A percentile compares a stretch with the other conserved stretches of the same genome.
phyloP scores from a whole-genome alignment of 2,888 invertebrate species.

The Meandrusa payeni region DNA sequence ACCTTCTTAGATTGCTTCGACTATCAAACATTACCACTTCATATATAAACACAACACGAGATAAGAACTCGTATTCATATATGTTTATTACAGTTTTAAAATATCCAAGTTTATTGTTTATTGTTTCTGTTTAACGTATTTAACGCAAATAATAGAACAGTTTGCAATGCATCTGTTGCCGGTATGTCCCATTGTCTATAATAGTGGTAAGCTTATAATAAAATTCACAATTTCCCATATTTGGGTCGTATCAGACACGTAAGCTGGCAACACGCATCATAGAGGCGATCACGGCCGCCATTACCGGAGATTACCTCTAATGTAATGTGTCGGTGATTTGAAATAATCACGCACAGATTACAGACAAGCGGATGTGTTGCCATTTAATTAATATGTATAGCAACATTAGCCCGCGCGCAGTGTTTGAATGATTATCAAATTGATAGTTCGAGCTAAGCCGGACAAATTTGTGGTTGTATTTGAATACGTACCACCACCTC shows the following conservation, averaged over 20 bases:
- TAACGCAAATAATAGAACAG: too few species aligned
- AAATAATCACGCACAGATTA: conserved; percentile 76
- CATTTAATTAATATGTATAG: conserved; percentile 61
- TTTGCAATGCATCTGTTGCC: neutral
- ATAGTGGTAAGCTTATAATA: conserved; percentile 7
- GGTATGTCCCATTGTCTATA: conserved; percentile 7
- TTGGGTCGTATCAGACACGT: conserved; percentile 27
- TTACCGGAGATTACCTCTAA: conserved; percentile 73
- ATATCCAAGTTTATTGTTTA: too few species aligned
- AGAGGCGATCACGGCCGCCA: conserved; percentile 52
- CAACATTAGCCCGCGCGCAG: conserved; percentile 23
- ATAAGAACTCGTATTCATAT: too few species aligned
- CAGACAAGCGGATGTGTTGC: conserved; percentile 48
- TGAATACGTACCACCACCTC: too few species aligned
- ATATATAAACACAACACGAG: too few species aligned
- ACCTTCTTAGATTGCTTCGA: too few species aligned
- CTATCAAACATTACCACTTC: too few species aligned
- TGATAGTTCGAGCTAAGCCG: neutral
- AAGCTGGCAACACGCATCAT: conserved; percentile 53
- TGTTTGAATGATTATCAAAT: conserved; percentile 15
- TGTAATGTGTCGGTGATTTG: conserved; percentile 75
- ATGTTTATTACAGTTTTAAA: too few species aligned
- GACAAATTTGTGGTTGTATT: conserved; percentile 5
- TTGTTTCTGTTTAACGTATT: too few species aligned
- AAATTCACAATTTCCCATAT: conserved; percentile 16